Evolutionary conservation across 2,113 vertebrate species (phyloP), one percentile per base, ranked within the genome.

Genomic region (Halcyon senegalensis): DNA sequence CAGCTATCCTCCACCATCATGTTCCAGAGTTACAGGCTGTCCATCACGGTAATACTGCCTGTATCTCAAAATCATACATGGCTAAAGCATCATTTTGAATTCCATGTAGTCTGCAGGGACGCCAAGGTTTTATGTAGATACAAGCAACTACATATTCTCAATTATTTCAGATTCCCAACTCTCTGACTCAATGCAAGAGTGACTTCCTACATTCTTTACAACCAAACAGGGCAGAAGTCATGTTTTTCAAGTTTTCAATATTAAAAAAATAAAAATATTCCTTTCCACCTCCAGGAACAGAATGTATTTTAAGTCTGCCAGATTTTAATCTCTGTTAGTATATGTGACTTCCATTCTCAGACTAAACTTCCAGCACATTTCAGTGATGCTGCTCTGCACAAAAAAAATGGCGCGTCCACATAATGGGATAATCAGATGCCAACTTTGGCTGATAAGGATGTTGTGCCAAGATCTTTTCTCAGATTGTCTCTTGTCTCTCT

Each of bases 301-400:
- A 83, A 20, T 51, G 12, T 17, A 74, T 84, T 79, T 85, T 67
- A 79, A 64, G 14, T 51, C 60, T 80, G 55, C 1, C 24, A 83
- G 56, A 85, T 95, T 94, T 91, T 86, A 76, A 87, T 64, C 37
- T 90, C 59, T 48, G 56, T 58, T 79, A 50, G 62, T 16, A 35
- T 11, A 84, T 16, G 21, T 33, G 82, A 78, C 24, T 88, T 72
- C 31, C 28, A 37, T 67, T 82, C 78, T 79, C n/a, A 74, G 77
- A 63, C 43, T 59, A 43, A 46, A 64, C 18, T 85, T 85, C 69
- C 43, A 82, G 37, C 39, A 67, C 4, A 35, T 56, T 86, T 77
- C 73, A 84, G 55, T 30, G 56, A 66, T 31, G 81, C 50, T 79
- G 33, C 30, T 79, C 76, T 84, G 51, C 41, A 69, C 10, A 82